Evolutionary conservation across 2,888 invertebrate species (phyloP).

Genomic region (Andrena bucephala): DNA sequence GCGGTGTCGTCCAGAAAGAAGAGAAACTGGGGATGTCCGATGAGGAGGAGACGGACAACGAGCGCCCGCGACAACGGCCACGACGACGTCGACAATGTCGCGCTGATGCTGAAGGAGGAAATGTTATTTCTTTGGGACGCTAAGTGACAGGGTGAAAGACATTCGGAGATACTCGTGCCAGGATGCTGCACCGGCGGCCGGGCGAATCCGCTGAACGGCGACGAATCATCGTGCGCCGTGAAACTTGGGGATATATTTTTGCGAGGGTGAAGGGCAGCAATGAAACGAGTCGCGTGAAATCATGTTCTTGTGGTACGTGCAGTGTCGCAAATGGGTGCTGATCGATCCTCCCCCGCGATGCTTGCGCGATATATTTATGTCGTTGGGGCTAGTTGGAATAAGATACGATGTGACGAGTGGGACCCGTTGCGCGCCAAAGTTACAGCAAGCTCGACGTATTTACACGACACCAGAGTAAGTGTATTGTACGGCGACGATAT

Average conservation of each 20-base stretch:
- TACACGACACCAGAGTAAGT: too few species aligned
- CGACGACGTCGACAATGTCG: conserved; percentile 57
- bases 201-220: conserved; percentile 47
- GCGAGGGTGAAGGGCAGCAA: not conserved
- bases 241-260: conserved; percentile 36
- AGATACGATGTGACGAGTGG: too few species aligned
- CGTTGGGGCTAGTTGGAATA: too few species aligned
- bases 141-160: conserved; percentile 81
- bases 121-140: conserved; percentile 80
- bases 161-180: conserved; percentile 75
- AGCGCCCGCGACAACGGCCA: conserved; percentile 24
- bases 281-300: conserved; percentile 26
- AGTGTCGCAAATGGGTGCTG: not conserved
- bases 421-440: too few species aligned
- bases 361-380: too few species aligned
- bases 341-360: not conserved
- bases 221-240: conserved; percentile 21
- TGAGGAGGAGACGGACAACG: conserved; percentile 51
- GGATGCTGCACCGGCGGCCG: conserved; percentile 44
- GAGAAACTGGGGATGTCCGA: conserved; percentile 38
- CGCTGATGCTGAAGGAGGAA: conserved; percentile 68
- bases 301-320: not conserved
- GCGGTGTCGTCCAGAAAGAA: conserved; percentile 38
- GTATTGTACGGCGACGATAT: too few species aligned
- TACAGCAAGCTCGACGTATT: too few species aligned